Base-by-base conservation (phyloP, 2,113 vertebrate genomes). In the Megaceryle torquata region DNA sequence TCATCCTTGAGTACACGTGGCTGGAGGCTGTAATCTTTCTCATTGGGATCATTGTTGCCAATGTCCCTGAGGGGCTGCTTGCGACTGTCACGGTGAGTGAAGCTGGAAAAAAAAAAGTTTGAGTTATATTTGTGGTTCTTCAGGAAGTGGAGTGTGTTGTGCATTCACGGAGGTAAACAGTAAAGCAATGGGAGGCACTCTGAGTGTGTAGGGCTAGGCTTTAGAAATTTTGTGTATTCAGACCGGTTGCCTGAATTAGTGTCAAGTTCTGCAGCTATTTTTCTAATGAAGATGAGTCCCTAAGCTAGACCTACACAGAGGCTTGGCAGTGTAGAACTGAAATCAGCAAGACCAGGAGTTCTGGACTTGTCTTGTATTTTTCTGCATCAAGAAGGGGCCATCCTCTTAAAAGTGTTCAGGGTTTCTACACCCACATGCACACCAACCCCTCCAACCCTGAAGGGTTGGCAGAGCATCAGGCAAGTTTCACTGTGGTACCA, bases 21-120 rank as follows among this genome's bases (percentile, higher is more conserved):
- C 97, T 98, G 6, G 98, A 98, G 61, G 98, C 98, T 3, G 98
- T 98, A 50, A 98, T 98, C 84, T 98, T 98, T 94, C 98, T 98
- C 67, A 98, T 98, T 0, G 98, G 98, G 11, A 98, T 98, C 95
- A 98, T 98, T 51, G 98, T 98, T 8, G 98, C 98, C 88, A 98
- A 98, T 1, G 98, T 98, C 60, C 98, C 98, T 0, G 98, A 98
- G 53, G 98, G 98, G 25, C 82, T 98, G 92, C 97, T 98, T 82
- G 98, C 98, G 84, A 98, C 98, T 0, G 98, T 98, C 90, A 98
- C 98, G 65, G 98, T 98, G 82, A 97, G 98, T 80, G 18, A 59
- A 75, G n/a, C 0, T 22, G 35, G 14, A 6, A 44, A 24, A 64
- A 31, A 68, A 63, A 68, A 22, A 12, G 53, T 19, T 41, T 3